Percentiles rank a stretch among this genome's conserved stretches.
Evolutionary conservation across 37 sponge, comb jelly and placozoan genomes (phyloP).

Genomic region (Aplysina aerophoba): DNA sequence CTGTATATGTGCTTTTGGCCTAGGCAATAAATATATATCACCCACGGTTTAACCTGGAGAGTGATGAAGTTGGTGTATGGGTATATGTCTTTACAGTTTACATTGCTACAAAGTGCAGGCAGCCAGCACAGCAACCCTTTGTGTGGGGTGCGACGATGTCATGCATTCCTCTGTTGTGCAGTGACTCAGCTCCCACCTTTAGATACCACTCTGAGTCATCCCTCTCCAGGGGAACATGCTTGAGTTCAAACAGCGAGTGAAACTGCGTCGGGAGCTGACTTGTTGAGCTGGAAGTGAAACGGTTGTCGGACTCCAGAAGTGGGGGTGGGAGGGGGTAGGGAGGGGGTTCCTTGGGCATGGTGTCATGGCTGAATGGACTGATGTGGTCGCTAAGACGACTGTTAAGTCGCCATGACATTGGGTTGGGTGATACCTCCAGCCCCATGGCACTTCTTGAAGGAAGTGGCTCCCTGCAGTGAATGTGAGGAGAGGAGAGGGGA

Average conservation of each 20-base stretch:
- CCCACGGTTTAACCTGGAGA: too few species aligned
- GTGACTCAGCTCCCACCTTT: slow-evolving; percentile 1
- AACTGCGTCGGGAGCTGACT: background rate
- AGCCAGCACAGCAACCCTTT: too few species aligned
- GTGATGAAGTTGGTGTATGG: too few species aligned
- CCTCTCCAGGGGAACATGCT: too few species aligned
- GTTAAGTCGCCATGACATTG: background rate
- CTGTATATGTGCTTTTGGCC: too few species aligned
- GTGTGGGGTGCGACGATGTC: too few species aligned
- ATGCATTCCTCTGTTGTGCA: too few species aligned
- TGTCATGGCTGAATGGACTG: slow-evolving; percentile 18
- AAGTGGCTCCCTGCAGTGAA: background rate
- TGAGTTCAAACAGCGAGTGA: background rate
- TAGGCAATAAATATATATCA: too few species aligned
- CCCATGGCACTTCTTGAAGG: slow-evolving; percentile 17
- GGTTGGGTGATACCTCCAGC: too few species aligned
- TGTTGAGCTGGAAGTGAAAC: background rate
- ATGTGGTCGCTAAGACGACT: slow-evolving; percentile 13
- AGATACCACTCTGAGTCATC: slow-evolving; percentile 15
- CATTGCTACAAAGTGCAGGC: too few species aligned
- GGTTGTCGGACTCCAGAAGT: background rate
- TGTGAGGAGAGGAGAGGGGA: background rate
- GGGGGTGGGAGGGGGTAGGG: slow-evolving; percentile 35
- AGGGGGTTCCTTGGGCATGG: slow-evolving; percentile 29
- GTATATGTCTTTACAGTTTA: too few species aligned